Conservation (phyloP, 2,888 invertebrate genomes). For the Sialis fuliginosa region DNA sequence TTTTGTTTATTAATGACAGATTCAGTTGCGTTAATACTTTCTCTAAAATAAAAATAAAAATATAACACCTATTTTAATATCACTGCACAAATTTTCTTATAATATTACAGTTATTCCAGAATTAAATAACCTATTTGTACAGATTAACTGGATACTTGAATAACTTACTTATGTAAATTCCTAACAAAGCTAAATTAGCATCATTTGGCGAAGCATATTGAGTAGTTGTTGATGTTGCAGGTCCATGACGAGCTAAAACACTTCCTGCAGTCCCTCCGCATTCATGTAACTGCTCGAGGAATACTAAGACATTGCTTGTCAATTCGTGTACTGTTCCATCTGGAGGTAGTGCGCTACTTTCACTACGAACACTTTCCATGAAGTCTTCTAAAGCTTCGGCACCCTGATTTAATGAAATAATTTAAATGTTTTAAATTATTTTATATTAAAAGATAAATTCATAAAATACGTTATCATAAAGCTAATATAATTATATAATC, state of each 20-base stretch:
- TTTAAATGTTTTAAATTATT: conserved; percentile 1
- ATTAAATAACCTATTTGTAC: not conserved
- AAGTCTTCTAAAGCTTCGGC: conserved; percentile 84
- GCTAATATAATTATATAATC: not conserved
- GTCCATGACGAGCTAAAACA: conserved; percentile 39
- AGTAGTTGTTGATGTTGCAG: conserved; percentile 27
- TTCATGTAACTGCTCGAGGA: conserved; percentile 70
- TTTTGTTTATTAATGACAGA: conserved; percentile 74
- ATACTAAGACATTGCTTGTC: conserved; percentile 84
- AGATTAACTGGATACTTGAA: not conserved
- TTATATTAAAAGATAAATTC: conserved; percentile 1
- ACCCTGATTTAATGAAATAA: conserved; percentile 41
- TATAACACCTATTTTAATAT: no score
- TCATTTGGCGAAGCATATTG: conserved; percentile 28
- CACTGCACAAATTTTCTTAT: not conserved
- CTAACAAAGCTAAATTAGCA: conserved; percentile 46
- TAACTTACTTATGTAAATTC: conserved; percentile 63
- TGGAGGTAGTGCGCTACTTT: conserved; percentile 71
- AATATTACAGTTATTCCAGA: not conserved
- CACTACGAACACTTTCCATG: conserved; percentile 68
- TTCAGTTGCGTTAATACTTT: conserved; percentile 82
- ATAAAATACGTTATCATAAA: not conserved
- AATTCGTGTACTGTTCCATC: conserved; percentile 98
- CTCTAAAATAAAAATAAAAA: conserved; percentile 30
- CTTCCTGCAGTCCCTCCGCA: conserved; percentile 60